Base-by-base conservation (phyloP, 1,140 invertebrate genomes). In the Drosophila pandora region DNA sequence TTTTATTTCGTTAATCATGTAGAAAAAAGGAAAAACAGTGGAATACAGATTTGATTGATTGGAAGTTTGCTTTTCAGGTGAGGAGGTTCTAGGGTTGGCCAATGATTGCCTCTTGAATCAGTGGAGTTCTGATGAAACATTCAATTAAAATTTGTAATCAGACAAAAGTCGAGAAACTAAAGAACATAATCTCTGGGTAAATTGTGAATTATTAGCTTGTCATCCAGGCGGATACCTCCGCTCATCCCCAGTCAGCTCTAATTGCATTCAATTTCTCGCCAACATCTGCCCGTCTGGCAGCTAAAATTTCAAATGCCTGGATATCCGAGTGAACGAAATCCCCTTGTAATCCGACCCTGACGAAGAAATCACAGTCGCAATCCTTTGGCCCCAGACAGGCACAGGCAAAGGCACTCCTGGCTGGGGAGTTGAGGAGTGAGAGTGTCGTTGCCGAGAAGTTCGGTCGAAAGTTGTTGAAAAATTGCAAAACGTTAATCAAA, bases 401-500 rank as follows among this genome's bases (percentile, higher is more conserved):
- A 60, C 32, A 25, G 25, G 25, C 25, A 25, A 5, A 28, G 25
- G 25, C 25, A 28, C 25, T 28, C 34, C 3, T 17, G 17, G 17
- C 17, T 17, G 17, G 17, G 17, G 17, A n/a, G 9, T n/a, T 37
- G 34, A 1, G 12, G 39, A 43, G 21, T 21, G 53, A 41, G 50
- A 48, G 65, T 52, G 54, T 64, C 60, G 37, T 52, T 43, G 49
- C 49, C 61, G 52, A 59, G 62, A 83, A 83, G 83, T 79, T 88
- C 57, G 72, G 75, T 60, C 50, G 68, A 79, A 88, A 88, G 76
- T 88, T 88, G 83, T 89, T 88, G 83, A 88, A 89, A 88, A 88
- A 88, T 88, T 77, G 79, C 76, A 73, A 79, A 43, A 88, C 84
- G 83, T 88, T 88, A 88, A 88, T 88, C 83, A 88, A 89, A 88